These are phyloP conservation scores for Phoenicopterus ruber DNA, from an alignment of 2,113 vertebrate species.

Conservation along the genomic window DNA sequence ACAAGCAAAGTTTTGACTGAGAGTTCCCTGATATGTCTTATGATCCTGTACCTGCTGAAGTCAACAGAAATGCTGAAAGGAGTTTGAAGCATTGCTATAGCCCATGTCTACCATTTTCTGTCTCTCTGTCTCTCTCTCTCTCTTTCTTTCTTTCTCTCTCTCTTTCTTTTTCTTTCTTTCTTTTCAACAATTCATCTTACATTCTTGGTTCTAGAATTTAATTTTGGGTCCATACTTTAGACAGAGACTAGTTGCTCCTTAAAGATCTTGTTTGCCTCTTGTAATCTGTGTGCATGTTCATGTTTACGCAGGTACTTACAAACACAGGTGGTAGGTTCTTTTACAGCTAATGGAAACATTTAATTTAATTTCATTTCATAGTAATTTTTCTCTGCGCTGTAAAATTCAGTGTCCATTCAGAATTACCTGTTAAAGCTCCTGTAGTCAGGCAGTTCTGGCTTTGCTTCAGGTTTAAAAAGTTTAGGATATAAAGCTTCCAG, in stretches of 20 bases:
- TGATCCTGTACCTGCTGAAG: rapidly evolving
- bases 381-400: neutral
- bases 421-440: conserved; percentile 97
- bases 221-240: neutral
- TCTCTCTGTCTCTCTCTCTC: neutral
- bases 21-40: neutral
- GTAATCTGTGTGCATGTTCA: neutral
- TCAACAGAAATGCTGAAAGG: neutral
- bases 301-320: neutral
- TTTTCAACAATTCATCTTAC: neutral
- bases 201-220: neutral
- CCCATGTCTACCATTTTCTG: neutral
- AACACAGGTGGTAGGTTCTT: neutral
- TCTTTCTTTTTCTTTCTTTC: neutral
- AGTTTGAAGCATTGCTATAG: neutral
- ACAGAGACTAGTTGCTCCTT: neutral
- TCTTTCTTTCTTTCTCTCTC: neutral
- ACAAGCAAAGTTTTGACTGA: neutral
- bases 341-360: neutral
- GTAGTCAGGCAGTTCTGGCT: conserved; percentile 79
- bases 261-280: neutral
- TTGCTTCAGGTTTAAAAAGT: conserved; percentile 80
- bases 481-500: conserved; percentile 77
- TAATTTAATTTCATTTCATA: neutral
- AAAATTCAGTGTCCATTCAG: neutral